Percentiles rank a stretch among this genome's conserved stretches.
phyloP scores from a whole-genome alignment of 2,888 invertebrate species.

The Philopedon plagiatum region DNA sequence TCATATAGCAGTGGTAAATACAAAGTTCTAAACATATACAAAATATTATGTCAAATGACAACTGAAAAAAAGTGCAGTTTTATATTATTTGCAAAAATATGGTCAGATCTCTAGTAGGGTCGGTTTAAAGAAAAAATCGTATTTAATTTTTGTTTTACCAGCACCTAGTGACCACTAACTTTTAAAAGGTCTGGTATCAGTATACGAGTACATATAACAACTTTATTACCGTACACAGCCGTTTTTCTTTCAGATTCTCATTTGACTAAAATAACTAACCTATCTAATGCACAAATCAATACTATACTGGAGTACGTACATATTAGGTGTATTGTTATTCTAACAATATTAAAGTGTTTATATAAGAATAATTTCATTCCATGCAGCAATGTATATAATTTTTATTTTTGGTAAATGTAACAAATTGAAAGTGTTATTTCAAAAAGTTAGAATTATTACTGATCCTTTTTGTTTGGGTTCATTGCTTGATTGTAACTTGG shows the following conservation, averaged over 20 bases:
- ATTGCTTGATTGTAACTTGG: conserved; percentile 85
- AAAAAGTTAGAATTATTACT: conserved; percentile 68
- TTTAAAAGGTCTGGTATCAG: too few relatives aligned
- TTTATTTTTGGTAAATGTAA: conserved; percentile 38
- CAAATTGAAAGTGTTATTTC: conserved; percentile 14
- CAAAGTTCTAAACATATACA: conserved; percentile 5
- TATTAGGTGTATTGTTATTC: conserved; percentile 2
- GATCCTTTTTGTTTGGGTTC: conserved; percentile 77
- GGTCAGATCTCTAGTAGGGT: too few relatives aligned
- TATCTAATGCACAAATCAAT: conserved; percentile 21
- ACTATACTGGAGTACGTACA: conserved; percentile 21
- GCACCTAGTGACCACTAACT: too few relatives aligned
- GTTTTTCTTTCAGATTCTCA: conserved; percentile 9
- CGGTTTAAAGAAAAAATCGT: too few relatives aligned
- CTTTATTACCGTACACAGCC: too few relatives aligned
- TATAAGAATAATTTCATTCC: conserved; percentile 28
- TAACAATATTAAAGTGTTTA: conserved; percentile 16
- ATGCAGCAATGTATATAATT: conserved; percentile 14
- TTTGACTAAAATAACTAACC: conserved; percentile 23
- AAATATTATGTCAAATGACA: conserved; percentile 7
- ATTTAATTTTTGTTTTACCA: too few relatives aligned
- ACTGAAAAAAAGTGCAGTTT: neutral
- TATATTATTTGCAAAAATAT: too few relatives aligned
- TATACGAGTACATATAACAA: too few relatives aligned
- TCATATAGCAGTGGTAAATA: neutral